Conservation (phyloP, 1,140 invertebrate species). For the Nebria ingens region DNA sequence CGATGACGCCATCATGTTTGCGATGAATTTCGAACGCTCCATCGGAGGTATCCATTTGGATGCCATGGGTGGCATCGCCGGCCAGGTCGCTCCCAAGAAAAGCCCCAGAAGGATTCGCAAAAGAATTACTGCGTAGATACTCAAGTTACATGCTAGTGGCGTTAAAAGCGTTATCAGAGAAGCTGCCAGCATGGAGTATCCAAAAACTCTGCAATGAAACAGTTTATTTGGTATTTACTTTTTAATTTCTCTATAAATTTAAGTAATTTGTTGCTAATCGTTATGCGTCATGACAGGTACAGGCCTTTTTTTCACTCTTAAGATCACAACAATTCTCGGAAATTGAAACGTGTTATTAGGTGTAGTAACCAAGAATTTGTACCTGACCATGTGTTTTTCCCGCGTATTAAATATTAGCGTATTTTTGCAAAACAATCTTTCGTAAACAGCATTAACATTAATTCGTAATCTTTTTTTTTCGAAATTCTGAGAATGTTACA, state of each 20-base stretch:
- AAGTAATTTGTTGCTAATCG: too few species aligned
- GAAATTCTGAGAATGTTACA: too few species aligned
- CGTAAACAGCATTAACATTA: too few species aligned
- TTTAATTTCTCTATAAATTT: too few species aligned
- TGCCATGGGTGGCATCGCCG: conserved; percentile 79
- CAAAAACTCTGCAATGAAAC: conserved; percentile 60
- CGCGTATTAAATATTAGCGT: too few species aligned
- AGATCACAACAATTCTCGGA: too few species aligned
- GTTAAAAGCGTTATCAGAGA: conserved; percentile 73
- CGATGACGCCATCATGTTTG: conserved; percentile 79
- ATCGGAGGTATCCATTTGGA: conserved; percentile 84
- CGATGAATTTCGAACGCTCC: conserved; percentile 79
- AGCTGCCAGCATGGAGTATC: conserved; percentile 72
- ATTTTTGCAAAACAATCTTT: too few species aligned
- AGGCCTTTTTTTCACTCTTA: too few species aligned
- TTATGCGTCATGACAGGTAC: too few species aligned
- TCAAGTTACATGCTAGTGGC: conserved; percentile 56
- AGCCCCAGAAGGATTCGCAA: conserved; percentile 59
- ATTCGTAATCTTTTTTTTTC: too few species aligned
- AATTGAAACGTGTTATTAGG: background rate
- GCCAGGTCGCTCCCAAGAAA: conserved; percentile 78
- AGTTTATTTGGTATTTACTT: too few species aligned
- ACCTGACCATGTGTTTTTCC: too few species aligned
- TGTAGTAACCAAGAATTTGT: background rate
- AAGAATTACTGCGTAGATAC: conserved; percentile 48